Conservation (phyloP, 2,888 invertebrate genomes). For the Hartigia nigra region DNA sequence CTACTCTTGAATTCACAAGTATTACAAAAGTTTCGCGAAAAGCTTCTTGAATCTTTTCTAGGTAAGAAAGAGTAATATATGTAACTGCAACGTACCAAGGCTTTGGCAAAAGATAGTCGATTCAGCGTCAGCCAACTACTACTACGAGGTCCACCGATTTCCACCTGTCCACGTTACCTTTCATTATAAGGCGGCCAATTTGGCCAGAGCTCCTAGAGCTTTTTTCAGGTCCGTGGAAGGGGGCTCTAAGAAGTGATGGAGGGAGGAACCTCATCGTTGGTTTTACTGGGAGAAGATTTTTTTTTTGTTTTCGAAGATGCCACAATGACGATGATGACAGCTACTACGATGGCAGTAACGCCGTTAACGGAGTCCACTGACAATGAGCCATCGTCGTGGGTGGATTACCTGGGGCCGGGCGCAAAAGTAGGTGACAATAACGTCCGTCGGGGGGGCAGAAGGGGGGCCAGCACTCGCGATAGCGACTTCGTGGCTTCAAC, state of each 20-base stretch:
- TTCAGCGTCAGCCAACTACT: constrained; percentile 46
- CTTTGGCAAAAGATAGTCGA: constrained; percentile 56
- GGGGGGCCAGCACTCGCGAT: constrained; percentile 39
- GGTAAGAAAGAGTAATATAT: not conserved
- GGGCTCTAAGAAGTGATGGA: constrained; percentile 26
- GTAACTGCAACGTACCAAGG: constrained; percentile 19
- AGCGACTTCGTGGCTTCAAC: constrained; percentile 34
- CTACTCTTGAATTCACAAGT: not conserved
- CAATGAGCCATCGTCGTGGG: constrained; percentile 4
- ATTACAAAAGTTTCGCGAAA: not conserved
- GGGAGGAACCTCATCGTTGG: constrained; percentile 16
- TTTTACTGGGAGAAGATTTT: not conserved
- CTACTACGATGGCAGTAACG: not conserved
- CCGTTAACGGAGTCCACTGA: not conserved
- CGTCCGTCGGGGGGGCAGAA: constrained; percentile 35
- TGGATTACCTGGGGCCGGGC: constrained; percentile 32
- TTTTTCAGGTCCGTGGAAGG: constrained; percentile 40
- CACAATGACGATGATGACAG: not conserved
- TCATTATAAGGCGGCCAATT: constrained; percentile 51
- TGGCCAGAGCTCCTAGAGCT: constrained; percentile 52
- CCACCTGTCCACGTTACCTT: constrained; percentile 40
- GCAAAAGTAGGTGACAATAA: constrained; percentile 34
- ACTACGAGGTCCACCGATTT: constrained; percentile 29
- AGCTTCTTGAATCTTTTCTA: not conserved
- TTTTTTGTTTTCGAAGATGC: constrained; percentile 13